phyloP scores from a whole-genome alignment of 1,140 invertebrate genomes.

The Hestina assimilis region DNA sequence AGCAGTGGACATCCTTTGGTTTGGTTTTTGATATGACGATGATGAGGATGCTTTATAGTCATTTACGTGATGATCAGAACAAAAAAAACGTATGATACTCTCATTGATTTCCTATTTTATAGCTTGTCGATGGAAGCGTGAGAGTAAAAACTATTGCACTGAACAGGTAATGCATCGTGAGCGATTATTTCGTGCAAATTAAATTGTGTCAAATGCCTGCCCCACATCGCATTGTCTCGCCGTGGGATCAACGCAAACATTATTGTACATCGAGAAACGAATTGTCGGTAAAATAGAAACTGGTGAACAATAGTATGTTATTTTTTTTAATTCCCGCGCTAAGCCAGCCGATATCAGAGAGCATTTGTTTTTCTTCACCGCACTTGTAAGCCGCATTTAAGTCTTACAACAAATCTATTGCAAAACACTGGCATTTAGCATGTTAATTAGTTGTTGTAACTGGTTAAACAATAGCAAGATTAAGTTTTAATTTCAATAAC shows the following conservation, averaged over 20 bases:
- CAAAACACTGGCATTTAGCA: conserved; percentile 4
- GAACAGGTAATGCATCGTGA: conserved; percentile 48
- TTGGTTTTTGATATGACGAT: too few species aligned
- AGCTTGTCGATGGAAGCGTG: conserved; percentile 48
- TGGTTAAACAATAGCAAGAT: conserved; percentile 4
- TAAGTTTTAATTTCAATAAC: neutral
- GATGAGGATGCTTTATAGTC: too few species aligned
- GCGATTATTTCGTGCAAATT: conserved; percentile 60
- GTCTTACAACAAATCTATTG: neutral
- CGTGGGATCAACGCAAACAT: conserved; percentile 56
- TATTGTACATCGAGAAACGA: conserved; percentile 53
- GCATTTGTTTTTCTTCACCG: conserved; percentile 5
- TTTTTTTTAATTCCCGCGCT: conserved; percentile 41
- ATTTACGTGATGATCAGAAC: too few species aligned
- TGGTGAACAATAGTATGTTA: conserved; percentile 51
- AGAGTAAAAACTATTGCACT: conserved; percentile 46
- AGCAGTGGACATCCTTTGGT: too few species aligned
- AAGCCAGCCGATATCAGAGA: conserved; percentile 14
- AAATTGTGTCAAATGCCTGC: conserved; percentile 71
- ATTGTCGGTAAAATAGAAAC: conserved; percentile 64
- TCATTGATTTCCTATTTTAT: conserved; percentile 15
- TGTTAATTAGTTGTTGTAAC: conserved; percentile 6
- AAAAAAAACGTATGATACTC: neutral
- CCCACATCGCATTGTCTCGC: conserved; percentile 67
- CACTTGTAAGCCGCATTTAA: neutral